Conservation (phyloP, 30 jellyfish, hydroid and myxozoan genomes). For the Aurelia coerulea region DNA sequence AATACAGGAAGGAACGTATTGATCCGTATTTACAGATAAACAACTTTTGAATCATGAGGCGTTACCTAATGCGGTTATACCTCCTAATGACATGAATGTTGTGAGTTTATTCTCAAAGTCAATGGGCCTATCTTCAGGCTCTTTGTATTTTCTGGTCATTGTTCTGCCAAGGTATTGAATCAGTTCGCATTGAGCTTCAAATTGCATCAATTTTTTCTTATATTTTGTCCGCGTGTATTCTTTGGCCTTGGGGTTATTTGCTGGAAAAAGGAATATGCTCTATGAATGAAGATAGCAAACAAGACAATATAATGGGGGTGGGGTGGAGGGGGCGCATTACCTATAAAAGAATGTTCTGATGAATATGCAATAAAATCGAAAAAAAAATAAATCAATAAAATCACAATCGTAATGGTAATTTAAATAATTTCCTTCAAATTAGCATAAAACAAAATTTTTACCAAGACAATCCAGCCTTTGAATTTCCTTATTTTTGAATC, state of each 20-base stretch:
- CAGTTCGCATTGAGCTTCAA: constrained; percentile 82
- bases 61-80: constrained; percentile 22
- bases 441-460: too few species aligned
- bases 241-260: constrained; percentile 88
- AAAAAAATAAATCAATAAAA: too few species aligned
- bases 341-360: too few species aligned
- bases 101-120: constrained; percentile 85
- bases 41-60: neutral
- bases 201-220: constrained; percentile 61
- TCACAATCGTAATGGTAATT: too few species aligned
- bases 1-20: too few species aligned
- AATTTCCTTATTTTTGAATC: too few species aligned
- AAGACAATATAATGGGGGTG: too few species aligned
- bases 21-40: constrained; percentile 7
- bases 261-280: constrained; percentile 18
- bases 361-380: too few species aligned
- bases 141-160: constrained; percentile 83
- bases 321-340: too few species aligned
- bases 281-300: too few species aligned
- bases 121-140: constrained; percentile 93
- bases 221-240: constrained; percentile 84
- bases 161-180: constrained; percentile 77
- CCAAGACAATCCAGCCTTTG: too few species aligned
- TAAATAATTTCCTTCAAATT: too few species aligned
- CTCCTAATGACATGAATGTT: constrained; percentile 67